phyloP scores from a whole-genome alignment of 2,113 vertebrate species.

The Channa argus region DNA sequence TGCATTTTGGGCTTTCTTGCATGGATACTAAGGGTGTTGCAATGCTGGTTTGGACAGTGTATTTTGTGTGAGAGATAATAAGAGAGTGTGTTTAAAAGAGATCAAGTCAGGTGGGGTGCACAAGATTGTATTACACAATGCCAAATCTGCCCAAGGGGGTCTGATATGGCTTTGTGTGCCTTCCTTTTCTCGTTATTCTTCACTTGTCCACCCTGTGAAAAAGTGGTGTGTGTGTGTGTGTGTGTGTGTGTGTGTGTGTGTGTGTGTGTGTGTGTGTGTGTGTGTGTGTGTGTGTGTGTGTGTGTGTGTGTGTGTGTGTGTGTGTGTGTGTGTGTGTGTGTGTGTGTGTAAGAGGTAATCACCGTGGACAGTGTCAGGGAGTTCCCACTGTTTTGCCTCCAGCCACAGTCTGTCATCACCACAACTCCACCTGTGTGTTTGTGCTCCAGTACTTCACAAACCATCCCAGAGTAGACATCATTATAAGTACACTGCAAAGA shows the following conservation, averaged over 20 bases:
- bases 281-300: conserved; percentile 25
- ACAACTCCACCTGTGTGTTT: conserved; percentile 52
- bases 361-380: conserved; percentile 47
- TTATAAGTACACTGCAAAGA: not conserved
- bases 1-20: conserved; percentile 24
- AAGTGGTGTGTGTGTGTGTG: conserved; percentile 45
- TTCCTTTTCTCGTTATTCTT: conserved; percentile 58
- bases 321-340: conserved; percentile 11
- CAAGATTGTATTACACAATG: conserved; percentile 77
- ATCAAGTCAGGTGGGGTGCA: conserved; percentile 75
- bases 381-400: conserved; percentile 61
- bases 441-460: conserved; percentile 28
- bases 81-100: conserved; percentile 62
- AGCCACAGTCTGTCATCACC: conserved; percentile 49
- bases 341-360: conserved; percentile 53
- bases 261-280: conserved; percentile 42
- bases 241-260: conserved; percentile 11
- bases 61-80: conserved; percentile 36
- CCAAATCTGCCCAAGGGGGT: conserved; percentile 69
- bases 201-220: conserved; percentile 34
- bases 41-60: conserved; percentile 24
- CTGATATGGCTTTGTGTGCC: conserved; percentile 63
- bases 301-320: conserved; percentile 43
- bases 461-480: conserved; percentile 14
- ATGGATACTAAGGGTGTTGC: conserved; percentile 26